Base-by-base conservation (phyloP, 2,888 invertebrate genomes). In the Pyrrhosoma nymphula region DNA sequence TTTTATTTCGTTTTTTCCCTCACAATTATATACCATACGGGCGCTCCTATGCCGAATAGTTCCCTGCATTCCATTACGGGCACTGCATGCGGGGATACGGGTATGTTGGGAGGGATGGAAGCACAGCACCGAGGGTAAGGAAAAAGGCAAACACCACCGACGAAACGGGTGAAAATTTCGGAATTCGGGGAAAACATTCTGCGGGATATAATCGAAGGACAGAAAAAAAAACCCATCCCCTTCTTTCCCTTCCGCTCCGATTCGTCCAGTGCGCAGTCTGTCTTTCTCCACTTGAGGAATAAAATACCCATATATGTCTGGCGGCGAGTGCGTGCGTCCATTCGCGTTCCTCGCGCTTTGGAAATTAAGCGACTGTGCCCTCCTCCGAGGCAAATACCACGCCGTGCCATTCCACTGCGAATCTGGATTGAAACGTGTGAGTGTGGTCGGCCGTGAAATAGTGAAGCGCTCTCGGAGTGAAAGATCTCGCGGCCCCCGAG, bases 11-110 rank as follows among this genome's bases (percentile, higher is more conserved):
- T 69, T 26, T 26, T 1, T 69, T 23, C 26, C 23, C 69, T 63
- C 69, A 26, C 69, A 69, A 69, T 26, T 26, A 69, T 69, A 69
- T 69, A 20, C 60, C 20, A 69, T 26, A 69, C 69, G 26, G 26
- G 26, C 69, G 26, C 12, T 26, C 26, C 23, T 26, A 69, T 69
- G 26, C 69, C 69, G n/a, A 35, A 14, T 82, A 82, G 3, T 8
- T 35, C 30, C n/a, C 82, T n/a, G 82, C 82, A 82, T 82, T 82
- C 35, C 30, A 18, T 6, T 35, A 14, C 14, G 14, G 82, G 82
- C 82, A 16, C 82, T 35, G 82, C 35, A 82, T 82, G 35, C 82
- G 82, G 82, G 82, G n/a, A 82, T 82, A 30, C 82, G 82, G 82
- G 82, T 69, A n/a, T 26, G 69, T 3, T 20, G 69, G 10, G n/a